These are phyloP conservation scores for Cottoperca gobio DNA, from an alignment of 2,797 vertebrate species.

Conservation along the genomic window DNA sequence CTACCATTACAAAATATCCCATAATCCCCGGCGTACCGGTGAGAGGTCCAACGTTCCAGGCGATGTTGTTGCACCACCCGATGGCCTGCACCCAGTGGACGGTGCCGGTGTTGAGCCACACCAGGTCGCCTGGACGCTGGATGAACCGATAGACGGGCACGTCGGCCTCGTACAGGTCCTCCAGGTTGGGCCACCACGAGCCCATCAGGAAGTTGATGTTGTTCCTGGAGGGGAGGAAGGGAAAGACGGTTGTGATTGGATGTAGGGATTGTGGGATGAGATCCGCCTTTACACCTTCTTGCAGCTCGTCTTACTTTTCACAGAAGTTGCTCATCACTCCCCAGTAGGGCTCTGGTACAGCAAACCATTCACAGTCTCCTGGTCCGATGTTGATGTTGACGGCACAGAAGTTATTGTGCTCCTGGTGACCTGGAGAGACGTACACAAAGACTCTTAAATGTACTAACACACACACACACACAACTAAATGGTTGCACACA, in stretches of 20 bases:
- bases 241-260: neutral
- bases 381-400: constrained; percentile 99
- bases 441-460: neutral
- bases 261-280: rapidly evolving
- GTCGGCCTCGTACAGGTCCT: constrained; percentile 97
- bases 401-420: constrained; percentile 99
- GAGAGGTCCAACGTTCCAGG: constrained; percentile 98
- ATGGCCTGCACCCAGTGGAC: constrained; percentile 99
- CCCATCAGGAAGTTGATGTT: constrained; percentile 99
- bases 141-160: constrained; percentile 98
- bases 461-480: neutral
- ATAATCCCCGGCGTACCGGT: constrained; percentile 84
- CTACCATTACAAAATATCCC: neutral
- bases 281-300: neutral
- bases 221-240: constrained; percentile 84
- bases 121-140: constrained; percentile 97
- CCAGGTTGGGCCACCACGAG: constrained; percentile 99
- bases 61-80: constrained; percentile 99
- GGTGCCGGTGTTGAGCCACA: constrained; percentile 98
- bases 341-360: constrained; percentile 97
- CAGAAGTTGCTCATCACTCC: constrained; percentile 99
- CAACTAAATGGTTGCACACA: neutral
- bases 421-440: constrained; percentile 93
- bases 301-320: constrained; percentile 91
- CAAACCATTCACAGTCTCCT: constrained; percentile 99